Conservation (phyloP, 2,888 invertebrate species). For the Rhagium mordax region DNA sequence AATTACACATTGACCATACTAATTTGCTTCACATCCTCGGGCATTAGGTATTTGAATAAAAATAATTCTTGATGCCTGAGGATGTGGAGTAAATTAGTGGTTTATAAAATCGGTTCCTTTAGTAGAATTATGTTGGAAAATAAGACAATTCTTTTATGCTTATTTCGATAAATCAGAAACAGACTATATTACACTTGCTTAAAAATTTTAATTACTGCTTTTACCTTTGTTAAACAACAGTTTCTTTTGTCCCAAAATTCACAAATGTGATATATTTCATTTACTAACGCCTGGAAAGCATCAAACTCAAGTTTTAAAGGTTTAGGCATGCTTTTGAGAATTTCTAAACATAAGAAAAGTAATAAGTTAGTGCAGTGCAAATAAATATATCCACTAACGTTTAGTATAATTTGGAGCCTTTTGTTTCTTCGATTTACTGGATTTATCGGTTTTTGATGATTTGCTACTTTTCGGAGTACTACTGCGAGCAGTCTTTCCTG, state of each 20-base stretch:
- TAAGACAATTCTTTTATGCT: no score
- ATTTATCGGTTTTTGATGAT: slow-evolving; percentile 3
- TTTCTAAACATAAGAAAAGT: slow-evolving; percentile 42
- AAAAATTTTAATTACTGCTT: no score
- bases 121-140: no score
- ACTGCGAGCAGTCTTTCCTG: no score
- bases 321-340: slow-evolving; percentile 34
- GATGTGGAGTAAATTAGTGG: no score
- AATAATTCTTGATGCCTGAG: no score
- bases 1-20: no score
- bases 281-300: slow-evolving; percentile 50
- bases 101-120: no score
- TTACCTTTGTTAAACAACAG: slow-evolving; percentile 48
- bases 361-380: not conserved
- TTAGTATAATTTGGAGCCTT: slow-evolving; percentile 19
- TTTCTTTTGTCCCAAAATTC: slow-evolving; percentile 61
- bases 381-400: not conserved
- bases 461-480: not conserved
- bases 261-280: slow-evolving; percentile 54
- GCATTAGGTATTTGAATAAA: no score
- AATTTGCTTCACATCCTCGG: no score
- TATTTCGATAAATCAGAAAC: no score
- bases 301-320: slow-evolving; percentile 53
- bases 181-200: no score
- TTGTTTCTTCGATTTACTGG: slow-evolving; percentile 4